Evolutionary conservation across 2,888 invertebrate genomes (phyloP), one percentile per base, ranked within the genome.

Genomic region (Hydropsyche betteni): DNA sequence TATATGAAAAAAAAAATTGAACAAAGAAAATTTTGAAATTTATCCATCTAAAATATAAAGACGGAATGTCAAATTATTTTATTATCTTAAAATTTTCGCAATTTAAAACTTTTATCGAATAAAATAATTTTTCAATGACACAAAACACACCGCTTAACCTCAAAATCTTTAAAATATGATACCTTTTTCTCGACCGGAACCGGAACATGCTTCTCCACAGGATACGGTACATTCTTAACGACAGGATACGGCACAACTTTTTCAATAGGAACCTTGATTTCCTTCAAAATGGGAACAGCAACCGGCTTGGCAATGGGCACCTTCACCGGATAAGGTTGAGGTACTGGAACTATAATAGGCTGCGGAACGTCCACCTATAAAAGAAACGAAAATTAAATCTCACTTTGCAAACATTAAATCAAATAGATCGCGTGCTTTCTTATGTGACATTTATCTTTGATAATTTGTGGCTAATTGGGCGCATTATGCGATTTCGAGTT

Each of bases 311-410:
- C 89, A 53, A 94, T 86, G 80, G 93, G 91, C 81, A 93, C 91
- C 80, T 90, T 90, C 58, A 94, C 91, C 80, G 94, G 91, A 81
- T 92, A 92, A 0, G 94, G 94, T 81, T 91, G 91, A 12, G 92
- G 91, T 75, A 93, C 89, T 68, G 91, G 91, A 5, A 94, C 90
- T 83, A 93, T 91, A 50, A 94, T 90, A 64, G 94, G 92, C 77
- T 91, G 92, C 4, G 91, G 92, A 50, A 94, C 89, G 81, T 91
- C 91, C 83, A 94, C 91, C 82, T 92, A 90, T 79, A 85, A 70
- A n/a, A 10, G 76, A 53, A 75, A 76, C 69, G 77, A 76, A 69
- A 77, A 75, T 24, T 78, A 68, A 78, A 61, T 75, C 73, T 58
- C 10, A 68, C 55, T 78, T 75, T 75, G 58, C 70, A 77, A 79